These are phyloP conservation scores for Trypoxylus dichotomus DNA, from an alignment of 1,140 invertebrate species.

Conservation along the genomic window DNA sequence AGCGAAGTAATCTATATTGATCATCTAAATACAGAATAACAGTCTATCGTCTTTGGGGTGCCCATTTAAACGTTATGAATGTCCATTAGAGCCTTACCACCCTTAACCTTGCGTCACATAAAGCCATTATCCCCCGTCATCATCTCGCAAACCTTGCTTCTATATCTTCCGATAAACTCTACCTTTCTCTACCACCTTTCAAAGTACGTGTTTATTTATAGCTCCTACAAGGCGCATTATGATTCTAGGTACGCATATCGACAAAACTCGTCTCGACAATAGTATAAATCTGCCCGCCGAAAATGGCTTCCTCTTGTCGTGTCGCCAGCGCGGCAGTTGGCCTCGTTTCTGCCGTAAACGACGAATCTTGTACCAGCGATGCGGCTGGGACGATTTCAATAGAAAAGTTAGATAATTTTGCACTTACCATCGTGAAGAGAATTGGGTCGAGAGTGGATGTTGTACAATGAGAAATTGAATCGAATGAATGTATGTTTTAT, in stretches of 20 bases:
- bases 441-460: neutral
- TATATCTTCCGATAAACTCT: neutral
- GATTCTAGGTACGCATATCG: neutral
- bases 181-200: neutral
- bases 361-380: neutral
- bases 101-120: neutral
- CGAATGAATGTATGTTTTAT: too few species aligned
- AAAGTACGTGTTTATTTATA: neutral
- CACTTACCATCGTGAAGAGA: neutral
- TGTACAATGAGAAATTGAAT: neutral
- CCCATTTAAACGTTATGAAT: neutral
- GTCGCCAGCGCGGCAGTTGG: neutral
- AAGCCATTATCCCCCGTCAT: neutral
- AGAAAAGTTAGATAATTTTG: constrained; percentile 3
- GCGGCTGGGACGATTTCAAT: neutral
- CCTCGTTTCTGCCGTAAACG: neutral
- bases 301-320: neutral
- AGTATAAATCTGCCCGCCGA: neutral
- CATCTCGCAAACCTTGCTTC: neutral
- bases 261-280: neutral
- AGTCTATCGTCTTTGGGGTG: neutral
- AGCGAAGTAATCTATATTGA: neutral
- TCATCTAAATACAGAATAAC: neutral
- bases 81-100: neutral
- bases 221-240: neutral